Percentiles rank a stretch among this genome's conserved stretches.
Conservation (phyloP, 2,797 vertebrate genomes). For the Picus viridis region DNA sequence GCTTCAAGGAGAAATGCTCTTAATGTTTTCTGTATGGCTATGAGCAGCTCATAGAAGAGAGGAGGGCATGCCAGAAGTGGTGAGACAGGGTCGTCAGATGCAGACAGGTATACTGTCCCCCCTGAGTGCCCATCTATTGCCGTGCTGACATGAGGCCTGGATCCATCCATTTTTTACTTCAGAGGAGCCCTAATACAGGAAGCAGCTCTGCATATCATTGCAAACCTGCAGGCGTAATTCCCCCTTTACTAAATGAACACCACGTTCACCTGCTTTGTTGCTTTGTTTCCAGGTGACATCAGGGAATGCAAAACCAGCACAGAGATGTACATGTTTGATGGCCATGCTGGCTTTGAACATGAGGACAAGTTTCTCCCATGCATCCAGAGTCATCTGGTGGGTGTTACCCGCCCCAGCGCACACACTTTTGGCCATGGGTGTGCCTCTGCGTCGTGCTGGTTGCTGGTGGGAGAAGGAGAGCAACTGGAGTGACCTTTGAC, state of each 20-base stretch:
- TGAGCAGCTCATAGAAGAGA: neutral
- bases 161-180: neutral
- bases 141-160: neutral
- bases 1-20: neutral
- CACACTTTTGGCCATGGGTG: neutral
- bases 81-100: too few relatives aligned
- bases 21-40: neutral
- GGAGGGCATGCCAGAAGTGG: neutral
- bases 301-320: neutral
- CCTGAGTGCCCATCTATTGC: fast-evolving
- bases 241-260: neutral
- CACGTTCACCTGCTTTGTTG: fast-evolving
- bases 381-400: neutral
- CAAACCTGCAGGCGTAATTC: neutral
- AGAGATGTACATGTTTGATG: neutral
- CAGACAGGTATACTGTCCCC: neutral
- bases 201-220: neutral
- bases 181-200: neutral
- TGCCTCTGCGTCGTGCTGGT: neutral
- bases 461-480: neutral
- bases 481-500: neutral
- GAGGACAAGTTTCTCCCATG: neutral
- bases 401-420: fast-evolving
- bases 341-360: fast-evolving
- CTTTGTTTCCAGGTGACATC: neutral